Base-by-base conservation (phyloP, 2,888 invertebrate genomes). In the Lottia gigantea region DNA sequence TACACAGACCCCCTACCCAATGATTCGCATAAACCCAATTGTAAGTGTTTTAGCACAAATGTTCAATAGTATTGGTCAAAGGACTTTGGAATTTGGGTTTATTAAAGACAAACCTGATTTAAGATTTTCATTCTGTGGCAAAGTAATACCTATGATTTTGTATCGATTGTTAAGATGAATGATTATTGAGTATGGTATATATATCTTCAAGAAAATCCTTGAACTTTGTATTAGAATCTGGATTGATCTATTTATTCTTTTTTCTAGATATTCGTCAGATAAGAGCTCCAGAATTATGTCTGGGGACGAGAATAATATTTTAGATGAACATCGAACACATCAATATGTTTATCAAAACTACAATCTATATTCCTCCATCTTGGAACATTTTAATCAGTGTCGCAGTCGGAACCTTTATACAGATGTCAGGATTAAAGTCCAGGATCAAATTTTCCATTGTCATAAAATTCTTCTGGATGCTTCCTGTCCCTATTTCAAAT, bases 401-500 rank as follows among this genome's bases (percentile, higher is more conserved):
- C 71, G 71, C 14, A 61, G 31, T 7, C 16, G 23, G 14, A 67
- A 71, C 14, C 62, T 67, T 6, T 74, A 70, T 63, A 71, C 65
- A 49, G 74, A 74, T 65, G 62, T 74, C 7, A 70, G 62, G 25
- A 69, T 74, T 40, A 62, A 69, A 46, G 74, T 74, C 3, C 67
- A 74, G 15, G 70, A 61, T 15, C 55, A 62, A 25, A 23, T 69
- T n/a, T 74, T 74, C 46, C 65, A 66, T 12, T 74, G 74, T 49
- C 74, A 74, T 67, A 69, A 66, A 67, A 67, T 74, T n/a, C 61
- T 74, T 1, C 65, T 74, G 46, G 74, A 71, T 63, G 62, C 71
- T 8, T 65, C 67, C 46, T 71, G 71, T 46, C 74, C 74, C 4
- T 74, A 71, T 64, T 74, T 74, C 23, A 49, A 63, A 3, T 71